Base-by-base conservation (phyloP, 2,888 invertebrate species). In the Allygus modestus region DNA sequence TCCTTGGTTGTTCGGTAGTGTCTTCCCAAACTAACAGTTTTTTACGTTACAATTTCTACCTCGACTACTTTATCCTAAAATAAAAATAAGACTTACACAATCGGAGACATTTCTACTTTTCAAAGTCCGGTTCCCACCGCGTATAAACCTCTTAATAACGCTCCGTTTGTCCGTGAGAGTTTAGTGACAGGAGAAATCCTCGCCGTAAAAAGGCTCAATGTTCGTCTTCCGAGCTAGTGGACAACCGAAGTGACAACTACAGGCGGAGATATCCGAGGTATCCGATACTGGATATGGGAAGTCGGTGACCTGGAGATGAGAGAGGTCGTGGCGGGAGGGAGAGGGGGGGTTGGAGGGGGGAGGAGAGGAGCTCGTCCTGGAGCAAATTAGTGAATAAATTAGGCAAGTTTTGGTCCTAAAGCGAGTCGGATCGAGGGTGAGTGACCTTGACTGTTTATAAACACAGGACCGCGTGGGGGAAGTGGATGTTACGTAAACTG, bases 361-460 rank as follows among this genome's bases (percentile, higher is more conserved):
- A n/a, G n/a, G n/a, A n/a, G n/a, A n/a, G 58, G 58, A 26, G 58
- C n/a, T n/a, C 26, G 58, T 58, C 58, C 58, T 23, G 58, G 26
- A 58, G 65, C 65, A 65, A 65, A 65, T 65, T 28, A 65, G 65
- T 26, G 65, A 65, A 65, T 65, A 65, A 65, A 65, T 65, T 65
- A 65, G 65, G 28, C 65, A 65, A 65, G 65, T 65, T 31, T 31
- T 65, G 28, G 65, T 28, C 31, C 65, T 31, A 58, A n/a, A n/a
- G 9, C 51, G 51, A 23, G 58, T 23, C 23, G 58, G 58, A 12
- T 26, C n/a, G 23, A 65, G 65, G 65, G 65, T 65, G 28, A 65
- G 28, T 65, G 65, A 65, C 65, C 65, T 65, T 65, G 65, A 28
- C 65, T 65, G 65, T 65, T 65, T 65, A 65, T 65, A 65, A 65